These are phyloP conservation scores for Mamestra configurata DNA, from an alignment of 1,140 invertebrate genomes.

Conservation along the genomic window DNA sequence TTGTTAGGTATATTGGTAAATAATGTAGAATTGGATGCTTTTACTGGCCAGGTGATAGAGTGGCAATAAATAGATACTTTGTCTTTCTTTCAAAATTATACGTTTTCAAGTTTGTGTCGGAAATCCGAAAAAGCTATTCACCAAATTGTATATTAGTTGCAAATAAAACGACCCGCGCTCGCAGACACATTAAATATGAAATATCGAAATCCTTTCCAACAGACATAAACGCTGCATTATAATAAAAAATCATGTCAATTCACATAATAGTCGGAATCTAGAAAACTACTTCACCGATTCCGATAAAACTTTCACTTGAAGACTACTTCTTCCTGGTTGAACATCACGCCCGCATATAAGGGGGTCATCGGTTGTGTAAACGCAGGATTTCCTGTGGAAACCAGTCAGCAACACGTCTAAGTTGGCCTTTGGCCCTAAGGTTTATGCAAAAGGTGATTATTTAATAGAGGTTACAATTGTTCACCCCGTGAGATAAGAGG, in stretches of 20 bases:
- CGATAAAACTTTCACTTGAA: slow-evolving; percentile 20
- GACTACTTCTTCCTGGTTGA: slow-evolving; percentile 19
- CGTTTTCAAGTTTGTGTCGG: too few species aligned
- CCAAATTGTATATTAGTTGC: too few species aligned
- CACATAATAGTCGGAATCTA: not conserved
- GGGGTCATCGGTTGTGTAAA: slow-evolving; percentile 17
- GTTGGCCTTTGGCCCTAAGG: not conserved
- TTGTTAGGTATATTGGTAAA: too few species aligned
- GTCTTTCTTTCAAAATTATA: too few species aligned
- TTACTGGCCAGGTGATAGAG: too few species aligned
- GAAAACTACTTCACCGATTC: not conserved
- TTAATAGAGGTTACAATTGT: not conserved
- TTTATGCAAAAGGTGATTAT: not conserved
- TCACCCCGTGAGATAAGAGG: not conserved
- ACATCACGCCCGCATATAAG: not conserved
- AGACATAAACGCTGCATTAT: not conserved
- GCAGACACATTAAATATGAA: too few species aligned
- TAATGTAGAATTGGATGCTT: too few species aligned
- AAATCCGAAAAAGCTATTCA: too few species aligned
- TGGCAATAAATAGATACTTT: too few species aligned
- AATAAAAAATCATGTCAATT: not conserved
- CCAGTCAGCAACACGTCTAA: slow-evolving; percentile 2
- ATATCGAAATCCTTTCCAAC: too few species aligned
- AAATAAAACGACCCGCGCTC: too few species aligned
- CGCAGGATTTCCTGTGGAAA: slow-evolving; percentile 37